A percentile compares a stretch with the other conserved stretches of the same genome.
These are phyloP conservation scores for Himalopsyche phryganea DNA, from an alignment of 1,140 invertebrate species.

Conservation along the genomic window DNA sequence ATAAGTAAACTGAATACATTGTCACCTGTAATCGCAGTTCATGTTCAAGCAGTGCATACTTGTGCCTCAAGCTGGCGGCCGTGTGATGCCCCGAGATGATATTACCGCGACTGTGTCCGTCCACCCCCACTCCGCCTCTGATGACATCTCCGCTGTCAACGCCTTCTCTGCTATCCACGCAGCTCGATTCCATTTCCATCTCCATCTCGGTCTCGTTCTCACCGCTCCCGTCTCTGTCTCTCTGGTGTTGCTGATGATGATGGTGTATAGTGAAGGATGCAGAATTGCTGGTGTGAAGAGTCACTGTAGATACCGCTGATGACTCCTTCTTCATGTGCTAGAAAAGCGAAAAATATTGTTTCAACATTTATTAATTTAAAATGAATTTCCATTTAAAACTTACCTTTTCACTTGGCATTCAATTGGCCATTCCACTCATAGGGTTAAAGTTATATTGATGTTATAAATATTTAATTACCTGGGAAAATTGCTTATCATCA, in stretches of 20 bases:
- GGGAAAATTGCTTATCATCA: constrained; percentile 21
- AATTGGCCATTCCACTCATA: too few relatives aligned
- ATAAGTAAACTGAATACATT: too few relatives aligned
- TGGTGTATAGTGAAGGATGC: constrained; percentile 36
- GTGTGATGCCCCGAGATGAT: neutral
- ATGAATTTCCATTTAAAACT: too few relatives aligned
- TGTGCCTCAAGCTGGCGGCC: constrained; percentile 42
- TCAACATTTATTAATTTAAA: too few relatives aligned
- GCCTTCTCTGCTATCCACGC: constrained; percentile 25
- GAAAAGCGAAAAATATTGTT: too few relatives aligned
- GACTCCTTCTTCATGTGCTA: constrained; percentile 15
- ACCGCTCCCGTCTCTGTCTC: constrained; percentile 29
- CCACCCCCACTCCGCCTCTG: constrained; percentile 40
- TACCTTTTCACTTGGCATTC: too few relatives aligned
- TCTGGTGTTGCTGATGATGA: constrained; percentile 36
- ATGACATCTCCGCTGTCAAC: constrained; percentile 21
- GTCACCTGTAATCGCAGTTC: constrained; percentile 48
- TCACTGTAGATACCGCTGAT: constrained; percentile 42
- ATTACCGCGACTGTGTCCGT: constrained; percentile 31
- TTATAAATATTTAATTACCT: too few relatives aligned
- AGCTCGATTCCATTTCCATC: neutral
- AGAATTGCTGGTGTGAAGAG: constrained; percentile 39
- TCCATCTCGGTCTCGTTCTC: constrained; percentile 1
- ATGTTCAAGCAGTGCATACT: constrained; percentile 50
- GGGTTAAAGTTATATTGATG: too few relatives aligned